Evolutionary conservation across 2,113 vertebrate genomes (phyloP).

Genomic region (Vidua chalybeata): DNA sequence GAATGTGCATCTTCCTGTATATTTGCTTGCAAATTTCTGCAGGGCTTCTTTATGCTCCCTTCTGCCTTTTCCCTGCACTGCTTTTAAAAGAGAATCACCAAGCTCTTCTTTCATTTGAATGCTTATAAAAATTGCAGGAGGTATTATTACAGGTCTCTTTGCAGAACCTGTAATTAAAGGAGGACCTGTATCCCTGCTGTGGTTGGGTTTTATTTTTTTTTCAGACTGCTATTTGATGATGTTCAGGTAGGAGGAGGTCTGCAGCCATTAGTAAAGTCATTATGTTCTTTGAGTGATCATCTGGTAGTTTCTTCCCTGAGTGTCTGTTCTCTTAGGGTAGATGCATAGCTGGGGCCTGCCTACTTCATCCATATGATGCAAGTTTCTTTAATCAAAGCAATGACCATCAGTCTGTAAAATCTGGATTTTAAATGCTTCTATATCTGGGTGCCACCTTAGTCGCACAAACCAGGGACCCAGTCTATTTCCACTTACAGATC

Average conservation of each 20-base stretch:
- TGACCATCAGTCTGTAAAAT: neutral
- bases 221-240: neutral
- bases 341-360: neutral
- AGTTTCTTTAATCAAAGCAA: neutral
- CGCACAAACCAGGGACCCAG: neutral
- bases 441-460: neutral
- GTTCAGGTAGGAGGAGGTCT: neutral
- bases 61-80: neutral
- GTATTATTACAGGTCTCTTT: neutral
- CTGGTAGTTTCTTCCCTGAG: neutral
- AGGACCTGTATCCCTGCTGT: neutral
- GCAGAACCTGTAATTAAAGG: constrained; percentile 14
- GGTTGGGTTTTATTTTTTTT: neutral
- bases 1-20: neutral
- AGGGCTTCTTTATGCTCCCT: neutral
- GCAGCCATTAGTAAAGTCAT: neutral
- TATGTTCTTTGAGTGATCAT: neutral
- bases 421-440: neutral
- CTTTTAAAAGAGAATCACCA: neutral
- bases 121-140: neutral
- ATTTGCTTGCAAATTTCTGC: neutral
- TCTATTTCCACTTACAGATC: neutral
- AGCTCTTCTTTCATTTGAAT: neutral
- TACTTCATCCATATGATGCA: neutral
- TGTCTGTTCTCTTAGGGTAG: neutral